A percentile compares a stretch with the other conserved stretches of the same genome.
Evolutionary conservation across 23 tunicate species (phyloP).

Genomic region (Phallusia fumigata): DNA sequence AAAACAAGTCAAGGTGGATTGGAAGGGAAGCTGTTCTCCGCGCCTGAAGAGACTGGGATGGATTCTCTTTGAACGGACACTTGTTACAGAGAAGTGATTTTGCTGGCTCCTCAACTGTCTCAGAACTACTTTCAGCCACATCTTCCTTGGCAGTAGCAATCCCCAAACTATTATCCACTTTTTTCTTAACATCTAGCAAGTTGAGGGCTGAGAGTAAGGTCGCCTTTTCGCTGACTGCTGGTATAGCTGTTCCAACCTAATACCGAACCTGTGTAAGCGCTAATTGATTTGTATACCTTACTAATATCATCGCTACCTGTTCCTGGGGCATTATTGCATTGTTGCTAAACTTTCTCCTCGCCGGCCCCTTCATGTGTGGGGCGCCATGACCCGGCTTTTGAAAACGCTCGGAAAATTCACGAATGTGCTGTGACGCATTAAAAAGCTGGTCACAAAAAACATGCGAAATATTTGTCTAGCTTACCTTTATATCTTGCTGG

Average conservation of each 20-base stretch:
- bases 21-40: background rate
- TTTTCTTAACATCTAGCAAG: background rate
- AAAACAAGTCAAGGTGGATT: background rate
- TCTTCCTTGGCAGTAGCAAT: background rate
- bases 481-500: conserved; percentile 82
- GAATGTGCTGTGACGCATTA: conserved; percentile 16
- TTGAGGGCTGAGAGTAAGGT: background rate
- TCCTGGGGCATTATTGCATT: conserved; percentile 45
- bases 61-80: background rate
- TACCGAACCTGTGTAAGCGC: background rate
- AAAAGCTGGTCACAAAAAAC: background rate
- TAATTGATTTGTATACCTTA: background rate
- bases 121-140: background rate
- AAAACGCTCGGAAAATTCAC: conserved; percentile 30
- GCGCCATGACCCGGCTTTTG: conserved; percentile 69
- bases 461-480: background rate
- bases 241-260: background rate
- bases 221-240: background rate
- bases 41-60: background rate
- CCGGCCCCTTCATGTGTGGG: conserved; percentile 22
- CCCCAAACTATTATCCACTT: background rate
- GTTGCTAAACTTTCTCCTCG: conserved; percentile 61
- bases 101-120: background rate
- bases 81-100: background rate
- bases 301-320: conserved; percentile 17